Conservation (phyloP, 2,797 vertebrate genomes). For the Steatocranus sp. region DNA sequence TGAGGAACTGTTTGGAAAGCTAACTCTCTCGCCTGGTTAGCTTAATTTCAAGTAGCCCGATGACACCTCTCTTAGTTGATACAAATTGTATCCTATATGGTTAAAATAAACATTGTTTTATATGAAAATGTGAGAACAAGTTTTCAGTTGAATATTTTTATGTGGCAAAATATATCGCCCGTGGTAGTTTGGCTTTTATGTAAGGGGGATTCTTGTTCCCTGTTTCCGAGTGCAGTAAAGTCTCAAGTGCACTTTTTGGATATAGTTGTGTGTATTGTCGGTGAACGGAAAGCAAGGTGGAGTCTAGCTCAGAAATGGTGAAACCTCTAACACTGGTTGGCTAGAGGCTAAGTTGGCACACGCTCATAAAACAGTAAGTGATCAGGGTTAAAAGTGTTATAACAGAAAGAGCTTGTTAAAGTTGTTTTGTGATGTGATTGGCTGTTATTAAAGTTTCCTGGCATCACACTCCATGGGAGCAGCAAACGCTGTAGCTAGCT, state of each 20-base stretch:
- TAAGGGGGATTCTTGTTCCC: neutral
- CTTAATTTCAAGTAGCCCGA: slow-evolving; percentile 66
- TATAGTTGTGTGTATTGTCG: neutral
- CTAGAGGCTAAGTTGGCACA: neutral
- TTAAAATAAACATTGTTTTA: slow-evolving; percentile 66
- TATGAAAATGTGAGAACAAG: slow-evolving; percentile 67
- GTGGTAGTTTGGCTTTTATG: slow-evolving; percentile 17
- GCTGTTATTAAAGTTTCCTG: neutral
- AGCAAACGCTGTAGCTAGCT: neutral
- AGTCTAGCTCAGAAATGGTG: neutral
- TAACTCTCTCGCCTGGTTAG: slow-evolving; percentile 5
- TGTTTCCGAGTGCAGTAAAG: neutral
- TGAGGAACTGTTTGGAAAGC: slow-evolving; percentile 12
- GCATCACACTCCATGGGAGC: neutral
- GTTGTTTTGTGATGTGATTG: neutral
- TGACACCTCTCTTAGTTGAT: slow-evolving; percentile 89
- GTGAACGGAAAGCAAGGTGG: neutral
- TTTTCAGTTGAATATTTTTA: slow-evolving; percentile 45
- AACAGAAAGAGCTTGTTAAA: neutral
- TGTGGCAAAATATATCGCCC: slow-evolving; percentile 30
- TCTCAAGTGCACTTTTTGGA: slow-evolving; percentile 10
- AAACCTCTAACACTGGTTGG: neutral
- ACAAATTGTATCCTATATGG: slow-evolving; percentile 98
- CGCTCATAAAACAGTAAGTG: neutral
- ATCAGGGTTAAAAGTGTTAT: neutral